Evolutionary conservation across 2,888 invertebrate genomes (phyloP).

Genomic region (Drosophila emarginata): DNA sequence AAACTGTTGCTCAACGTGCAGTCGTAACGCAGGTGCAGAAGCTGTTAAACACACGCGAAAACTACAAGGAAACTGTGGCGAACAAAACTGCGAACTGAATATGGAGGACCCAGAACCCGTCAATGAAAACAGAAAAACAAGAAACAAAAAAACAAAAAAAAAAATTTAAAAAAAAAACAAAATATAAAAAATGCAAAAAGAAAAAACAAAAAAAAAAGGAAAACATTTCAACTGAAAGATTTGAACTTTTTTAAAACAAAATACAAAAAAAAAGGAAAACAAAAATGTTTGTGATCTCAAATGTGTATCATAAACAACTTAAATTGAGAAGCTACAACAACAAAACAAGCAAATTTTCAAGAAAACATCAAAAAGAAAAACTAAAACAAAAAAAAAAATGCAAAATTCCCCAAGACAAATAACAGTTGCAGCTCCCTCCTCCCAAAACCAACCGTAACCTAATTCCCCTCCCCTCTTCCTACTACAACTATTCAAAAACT

Average conservation of each 20-base stretch:
- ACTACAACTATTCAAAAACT: conserved; percentile 51
- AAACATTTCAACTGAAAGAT: conserved; percentile 63
- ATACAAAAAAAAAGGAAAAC: conserved; percentile 40
- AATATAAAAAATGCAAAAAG: conserved; percentile 59
- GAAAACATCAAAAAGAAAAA: conserved; percentile 35
- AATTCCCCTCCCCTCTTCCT: background rate
- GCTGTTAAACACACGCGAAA: conserved; percentile 32
- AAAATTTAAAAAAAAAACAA: conserved; percentile 36
- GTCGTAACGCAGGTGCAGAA: conserved; percentile 78
- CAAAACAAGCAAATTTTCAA: conserved; percentile 30
- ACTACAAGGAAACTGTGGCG: conserved; percentile 40
- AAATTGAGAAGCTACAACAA: conserved; percentile 63
- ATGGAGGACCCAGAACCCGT: conserved; percentile 61
- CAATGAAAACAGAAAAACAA: conserved; percentile 43
- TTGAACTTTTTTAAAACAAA: conserved; percentile 69
- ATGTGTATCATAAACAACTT: conserved; percentile 76
- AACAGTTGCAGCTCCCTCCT: conserved; percentile 27
- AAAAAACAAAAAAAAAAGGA: conserved; percentile 61
- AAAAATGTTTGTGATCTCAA: conserved; percentile 81
- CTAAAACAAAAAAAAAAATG: conserved; percentile 64
- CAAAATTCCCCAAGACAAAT: conserved; percentile 64
- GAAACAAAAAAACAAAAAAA: conserved; percentile 39
- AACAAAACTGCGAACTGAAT: conserved; percentile 29
- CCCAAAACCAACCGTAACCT: background rate
- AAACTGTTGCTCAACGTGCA: conserved; percentile 87